Percentiles rank a stretch among this genome's conserved stretches.
These are phyloP conservation scores for Avahi laniger DNA, from an alignment of 2,797 vertebrate species.

Conservation along the genomic window DNA sequence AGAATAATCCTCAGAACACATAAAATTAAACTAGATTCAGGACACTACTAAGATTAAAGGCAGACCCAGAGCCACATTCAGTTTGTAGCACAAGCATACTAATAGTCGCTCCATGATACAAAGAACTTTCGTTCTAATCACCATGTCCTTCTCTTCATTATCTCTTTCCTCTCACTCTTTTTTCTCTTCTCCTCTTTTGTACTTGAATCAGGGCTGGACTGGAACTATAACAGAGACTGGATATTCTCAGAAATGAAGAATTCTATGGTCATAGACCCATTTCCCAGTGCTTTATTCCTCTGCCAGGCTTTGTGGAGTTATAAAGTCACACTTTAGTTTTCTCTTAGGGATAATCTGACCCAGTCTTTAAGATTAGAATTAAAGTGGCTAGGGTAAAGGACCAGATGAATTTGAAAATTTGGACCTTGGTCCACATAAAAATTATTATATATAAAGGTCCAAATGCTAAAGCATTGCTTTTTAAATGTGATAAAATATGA, in stretches of 20 bases:
- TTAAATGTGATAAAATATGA: background rate
- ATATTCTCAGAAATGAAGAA: background rate
- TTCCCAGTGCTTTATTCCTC: background rate
- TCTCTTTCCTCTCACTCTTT: background rate
- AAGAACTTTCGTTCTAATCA: background rate
- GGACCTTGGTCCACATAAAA: background rate
- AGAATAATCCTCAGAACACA: background rate
- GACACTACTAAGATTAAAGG: background rate
- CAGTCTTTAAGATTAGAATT: conserved; percentile 17
- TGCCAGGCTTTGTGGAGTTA: background rate
- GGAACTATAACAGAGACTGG: background rate
- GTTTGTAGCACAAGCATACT: background rate
- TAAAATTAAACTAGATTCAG: background rate
- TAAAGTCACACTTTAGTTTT: background rate
- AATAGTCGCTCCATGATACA: background rate
- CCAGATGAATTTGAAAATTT: background rate
- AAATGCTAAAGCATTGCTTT: conserved; percentile 16
- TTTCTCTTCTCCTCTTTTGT: background rate
- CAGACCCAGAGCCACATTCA: background rate
- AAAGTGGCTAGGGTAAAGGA: background rate
- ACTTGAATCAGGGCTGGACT: background rate
- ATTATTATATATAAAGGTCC: background rate
- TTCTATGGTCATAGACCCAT: background rate
- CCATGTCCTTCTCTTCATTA: background rate
- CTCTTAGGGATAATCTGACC: background rate